These are phyloP conservation scores for Trissolcus brochymenae DNA, from an alignment of 2,888 invertebrate species.

Conservation along the genomic window DNA sequence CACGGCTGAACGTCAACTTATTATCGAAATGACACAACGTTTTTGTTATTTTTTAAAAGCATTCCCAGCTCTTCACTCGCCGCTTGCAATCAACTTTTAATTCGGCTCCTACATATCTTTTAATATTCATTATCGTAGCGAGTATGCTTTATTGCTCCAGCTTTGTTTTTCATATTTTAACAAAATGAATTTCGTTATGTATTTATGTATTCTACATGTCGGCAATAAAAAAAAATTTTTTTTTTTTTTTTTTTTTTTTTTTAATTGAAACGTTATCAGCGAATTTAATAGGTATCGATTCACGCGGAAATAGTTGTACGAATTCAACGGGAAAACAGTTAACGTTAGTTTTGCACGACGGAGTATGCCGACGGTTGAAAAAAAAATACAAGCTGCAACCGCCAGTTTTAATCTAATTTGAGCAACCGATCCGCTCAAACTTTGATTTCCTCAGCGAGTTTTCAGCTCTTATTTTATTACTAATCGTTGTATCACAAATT, in stretches of 20 bases:
- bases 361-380: constrained; percentile 18
- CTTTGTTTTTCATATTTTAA: constrained; percentile 3
- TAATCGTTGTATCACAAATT: constrained; percentile 19
- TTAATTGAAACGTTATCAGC: background rate
- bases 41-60: constrained; percentile 30
- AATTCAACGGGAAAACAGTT: constrained; percentile 9
- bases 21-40: constrained; percentile 34
- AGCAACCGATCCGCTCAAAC: constrained; percentile 11
- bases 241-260: constrained; percentile 3
- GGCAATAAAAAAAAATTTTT: background rate
- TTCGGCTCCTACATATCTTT: background rate
- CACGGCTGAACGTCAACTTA: constrained; percentile 35
- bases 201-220: background rate
- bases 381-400: constrained; percentile 13
- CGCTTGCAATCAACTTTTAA: constrained; percentile 8
- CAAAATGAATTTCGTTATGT: background rate
- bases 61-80: constrained; percentile 12
- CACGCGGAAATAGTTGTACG: constrained; percentile 13
- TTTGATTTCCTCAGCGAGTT: background rate
- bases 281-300: constrained; percentile 12
- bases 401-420: constrained; percentile 29
- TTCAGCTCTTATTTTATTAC: constrained; percentile 10
- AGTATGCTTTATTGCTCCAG: background rate
- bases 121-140: constrained; percentile 7
- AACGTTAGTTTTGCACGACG: constrained; percentile 5